Evolutionary conservation across 2,888 invertebrate species (phyloP), one percentile per base, ranked within the genome.

Genomic region (Byasa hedistus): DNA sequence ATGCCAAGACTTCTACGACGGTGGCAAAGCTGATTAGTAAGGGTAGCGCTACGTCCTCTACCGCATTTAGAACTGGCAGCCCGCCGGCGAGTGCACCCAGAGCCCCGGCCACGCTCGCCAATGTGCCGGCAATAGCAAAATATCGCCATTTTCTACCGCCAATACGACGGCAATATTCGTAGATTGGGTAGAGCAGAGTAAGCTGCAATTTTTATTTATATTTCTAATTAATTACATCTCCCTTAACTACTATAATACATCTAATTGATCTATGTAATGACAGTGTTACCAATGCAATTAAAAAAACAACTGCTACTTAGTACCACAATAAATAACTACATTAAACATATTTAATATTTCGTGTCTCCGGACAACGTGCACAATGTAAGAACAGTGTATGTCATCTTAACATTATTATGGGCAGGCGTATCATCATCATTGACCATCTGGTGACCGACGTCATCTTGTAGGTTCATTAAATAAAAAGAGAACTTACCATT

Each of bases 91-190:
- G 65, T 1, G 73, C 68, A 0, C 72, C 75, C 66, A 86, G 55
- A 0, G 83, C 76, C 0, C 74, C 66, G 0, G 70, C 78, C 0
- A 79, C 81, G 0, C 84, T 85, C 1, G 67, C 68, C 23, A 81
- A 23, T 0, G 85, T 84, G 7, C 72, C 75, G 22, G 66, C 75
- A 22, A 83, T 75, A 2, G 83, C 76, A 10, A 76, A 39, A 22
- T 80, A 57, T 0, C 87, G 82, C 90, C 91, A 90, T 32, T 82
- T 80, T 5, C 73, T 61, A 0, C 85, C 83, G 0, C 83, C 80
- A 0, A 80, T 64, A 1, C 86, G 84, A 3, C 86, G 83, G 51
- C 82, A 76, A 0, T 80, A 84, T 21, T 87, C 88, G 71, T 80
- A 86, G 4, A 89, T 24, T 0, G 91, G 90, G 62, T 82, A 85